These are phyloP conservation scores for Gavialis gangeticus DNA, from an alignment of 2,113 vertebrate species.

Conservation along the genomic window DNA sequence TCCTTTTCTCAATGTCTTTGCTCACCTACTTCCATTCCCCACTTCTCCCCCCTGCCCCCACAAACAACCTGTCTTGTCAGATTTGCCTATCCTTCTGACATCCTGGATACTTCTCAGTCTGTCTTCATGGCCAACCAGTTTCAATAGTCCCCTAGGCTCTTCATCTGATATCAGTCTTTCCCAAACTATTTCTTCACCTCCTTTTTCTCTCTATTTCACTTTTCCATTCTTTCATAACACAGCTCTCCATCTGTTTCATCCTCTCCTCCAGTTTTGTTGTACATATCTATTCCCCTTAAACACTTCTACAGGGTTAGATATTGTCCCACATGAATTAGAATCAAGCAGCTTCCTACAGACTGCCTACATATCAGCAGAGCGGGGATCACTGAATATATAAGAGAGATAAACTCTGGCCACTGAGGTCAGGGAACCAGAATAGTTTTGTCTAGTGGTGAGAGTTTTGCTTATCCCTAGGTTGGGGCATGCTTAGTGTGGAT, in stretches of 20 bases:
- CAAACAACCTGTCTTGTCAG: too few species aligned
- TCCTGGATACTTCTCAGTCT: too few species aligned
- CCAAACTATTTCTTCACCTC: too few species aligned
- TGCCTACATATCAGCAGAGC: not conserved
- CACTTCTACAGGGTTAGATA: not conserved
- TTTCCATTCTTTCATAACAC: not conserved
- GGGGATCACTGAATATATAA: not conserved
- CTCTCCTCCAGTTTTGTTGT: not conserved
- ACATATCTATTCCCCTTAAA: too few species aligned
- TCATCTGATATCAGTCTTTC: too few species aligned
- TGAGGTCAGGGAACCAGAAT: too few species aligned
- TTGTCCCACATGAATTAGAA: not conserved
- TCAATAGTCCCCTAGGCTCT: too few species aligned
- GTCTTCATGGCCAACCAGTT: too few species aligned
- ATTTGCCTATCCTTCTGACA: too few species aligned
- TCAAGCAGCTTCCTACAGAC: not conserved
- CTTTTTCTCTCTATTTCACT: not conserved
- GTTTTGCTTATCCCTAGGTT: too few species aligned
- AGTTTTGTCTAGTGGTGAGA: too few species aligned
- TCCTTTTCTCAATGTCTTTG: not conserved
- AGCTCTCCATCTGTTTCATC: not conserved
- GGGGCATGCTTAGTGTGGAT: not conserved
- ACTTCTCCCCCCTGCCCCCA: too few species aligned
- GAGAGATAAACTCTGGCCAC: not conserved
- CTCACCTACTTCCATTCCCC: not conserved